Evolutionary conservation across 2,113 vertebrate species (phyloP).

Genomic region (Trogon surrucura): DNA sequence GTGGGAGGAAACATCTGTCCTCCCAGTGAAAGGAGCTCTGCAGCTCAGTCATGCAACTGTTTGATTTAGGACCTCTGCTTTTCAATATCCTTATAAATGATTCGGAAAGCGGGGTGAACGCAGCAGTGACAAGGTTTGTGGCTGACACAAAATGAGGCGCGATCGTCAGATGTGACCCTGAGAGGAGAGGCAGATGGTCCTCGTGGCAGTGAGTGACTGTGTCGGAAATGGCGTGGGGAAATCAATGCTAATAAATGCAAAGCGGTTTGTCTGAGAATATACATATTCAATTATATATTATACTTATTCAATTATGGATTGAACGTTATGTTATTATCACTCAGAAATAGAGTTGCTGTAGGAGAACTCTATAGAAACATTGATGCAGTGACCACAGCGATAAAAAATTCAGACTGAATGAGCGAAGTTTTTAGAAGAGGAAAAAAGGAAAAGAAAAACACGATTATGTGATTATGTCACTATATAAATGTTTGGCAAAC

Average conservation of each 20-base stretch:
- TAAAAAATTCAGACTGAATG: constrained; percentile 3
- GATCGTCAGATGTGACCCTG: neutral
- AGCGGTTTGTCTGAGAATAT: neutral
- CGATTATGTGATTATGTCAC: constrained; percentile 38
- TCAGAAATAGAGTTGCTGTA: neutral
- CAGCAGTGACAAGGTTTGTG: neutral
- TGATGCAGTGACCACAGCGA: neutral
- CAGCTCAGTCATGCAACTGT: neutral
- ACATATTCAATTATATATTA: neutral
- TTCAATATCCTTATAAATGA: neutral
- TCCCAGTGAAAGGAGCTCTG: neutral
- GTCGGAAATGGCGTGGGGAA: neutral
- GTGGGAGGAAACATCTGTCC: neutral
- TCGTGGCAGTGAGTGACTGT: neutral
- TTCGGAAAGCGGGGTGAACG: neutral
- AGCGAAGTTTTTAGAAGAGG: neutral
- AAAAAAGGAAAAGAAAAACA: neutral
- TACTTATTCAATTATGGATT: neutral
- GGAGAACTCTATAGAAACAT: neutral
- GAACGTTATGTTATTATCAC: neutral
- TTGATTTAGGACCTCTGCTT: neutral
- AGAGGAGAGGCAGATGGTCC: neutral
- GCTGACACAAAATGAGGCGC: neutral
- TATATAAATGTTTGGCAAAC: constrained; percentile 57
- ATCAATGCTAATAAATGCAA: neutral